Base-by-base conservation (phyloP, 2,888 invertebrate genomes). In the Ypsolopha scabrella region DNA sequence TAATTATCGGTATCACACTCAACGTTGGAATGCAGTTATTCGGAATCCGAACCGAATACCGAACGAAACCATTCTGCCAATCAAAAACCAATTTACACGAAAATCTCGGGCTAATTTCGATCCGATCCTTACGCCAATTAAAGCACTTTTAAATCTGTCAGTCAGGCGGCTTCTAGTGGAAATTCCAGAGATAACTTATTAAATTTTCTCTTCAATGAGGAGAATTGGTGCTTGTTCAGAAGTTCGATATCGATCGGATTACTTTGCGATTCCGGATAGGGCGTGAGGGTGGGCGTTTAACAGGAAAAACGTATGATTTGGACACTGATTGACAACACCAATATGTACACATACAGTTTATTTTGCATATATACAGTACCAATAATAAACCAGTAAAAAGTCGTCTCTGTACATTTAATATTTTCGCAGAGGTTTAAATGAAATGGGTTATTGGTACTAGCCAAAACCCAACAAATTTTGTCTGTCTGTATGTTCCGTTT, bases 61-160 rank as follows among this genome's bases (percentile, higher is more conserved):
- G n/a, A 39, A 39, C 39, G n/a, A 11, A 38, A 39, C 11, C 24
- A 39, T 11, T 6, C n/a, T n/a, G 46, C 46, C 46, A 46, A 46
- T 46, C 46, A 35, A 8, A 24, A 34, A 35, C 7, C 35, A 11
- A 36, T 33, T 33, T n/a, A 10, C n/a, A 34, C 7, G 6, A 35
- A 35, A 46, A 7, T 34, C 34, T 24, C 24, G 2, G 10, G 6
- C 39, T 11, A 39, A 39, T 39, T 39, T 39, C 11, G n/a, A 39
- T 6, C 11, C 4, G 46, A 6, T 9, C 48, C 37, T n/a, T 14
- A 48, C 13, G 41, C 34, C 51, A 48, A 52, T 48, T 52, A 52
- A 47, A 39, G 14, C 41, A 41, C 41, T 52, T 48, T 48, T 14
- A 41, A 41, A 52, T 48, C 48, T 52, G 44, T 52, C 52, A 52